These are phyloP conservation scores for Acrobasis suavella DNA, from an alignment of 2,888 invertebrate species.

Conservation along the genomic window DNA sequence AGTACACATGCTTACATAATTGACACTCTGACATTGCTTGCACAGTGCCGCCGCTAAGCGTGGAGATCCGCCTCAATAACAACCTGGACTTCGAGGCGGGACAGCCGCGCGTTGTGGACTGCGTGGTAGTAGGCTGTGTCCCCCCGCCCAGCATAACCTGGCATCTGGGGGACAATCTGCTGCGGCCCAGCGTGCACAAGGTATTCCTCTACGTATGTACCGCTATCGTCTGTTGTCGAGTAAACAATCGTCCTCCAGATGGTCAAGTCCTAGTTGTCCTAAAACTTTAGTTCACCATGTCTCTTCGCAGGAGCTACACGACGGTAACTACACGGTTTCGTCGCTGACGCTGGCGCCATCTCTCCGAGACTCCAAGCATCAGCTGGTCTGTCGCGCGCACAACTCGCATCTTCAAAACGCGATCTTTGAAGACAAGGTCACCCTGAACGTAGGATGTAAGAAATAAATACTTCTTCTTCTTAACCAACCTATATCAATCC, in stretches of 20 bases:
- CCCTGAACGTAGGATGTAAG: constrained; percentile 68
- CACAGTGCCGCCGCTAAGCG: constrained; percentile 62
- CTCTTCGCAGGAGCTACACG: constrained; percentile 60
- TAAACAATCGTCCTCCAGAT: too few relatives aligned
- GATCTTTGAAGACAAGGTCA: constrained; percentile 55
- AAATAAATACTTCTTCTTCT: constrained; percentile 25
- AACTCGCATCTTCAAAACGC: constrained; percentile 48
- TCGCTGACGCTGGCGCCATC: constrained; percentile 63
- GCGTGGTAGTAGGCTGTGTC: constrained; percentile 67
- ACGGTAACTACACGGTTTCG: constrained; percentile 72
- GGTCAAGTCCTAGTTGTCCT: too few relatives aligned
- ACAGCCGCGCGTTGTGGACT: constrained; percentile 67
- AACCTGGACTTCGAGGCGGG: constrained; percentile 68
- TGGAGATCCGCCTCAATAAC: constrained; percentile 66
- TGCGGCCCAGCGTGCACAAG: constrained; percentile 65
- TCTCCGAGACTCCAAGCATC: constrained; percentile 48
- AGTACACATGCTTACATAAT: too few relatives aligned
- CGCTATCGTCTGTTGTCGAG: background rate
- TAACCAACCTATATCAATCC: background rate
- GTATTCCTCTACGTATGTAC: constrained; percentile 39
- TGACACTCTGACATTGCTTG: background rate
- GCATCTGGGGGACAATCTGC: constrained; percentile 55
- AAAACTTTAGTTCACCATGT: background rate
- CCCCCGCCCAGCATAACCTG: constrained; percentile 65
- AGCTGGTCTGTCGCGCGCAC: constrained; percentile 60